Evolutionary conservation across 2,113 vertebrate genomes (phyloP), one percentile per base, ranked within the genome.

Genomic region (Isurus oxyrinchus): DNA sequence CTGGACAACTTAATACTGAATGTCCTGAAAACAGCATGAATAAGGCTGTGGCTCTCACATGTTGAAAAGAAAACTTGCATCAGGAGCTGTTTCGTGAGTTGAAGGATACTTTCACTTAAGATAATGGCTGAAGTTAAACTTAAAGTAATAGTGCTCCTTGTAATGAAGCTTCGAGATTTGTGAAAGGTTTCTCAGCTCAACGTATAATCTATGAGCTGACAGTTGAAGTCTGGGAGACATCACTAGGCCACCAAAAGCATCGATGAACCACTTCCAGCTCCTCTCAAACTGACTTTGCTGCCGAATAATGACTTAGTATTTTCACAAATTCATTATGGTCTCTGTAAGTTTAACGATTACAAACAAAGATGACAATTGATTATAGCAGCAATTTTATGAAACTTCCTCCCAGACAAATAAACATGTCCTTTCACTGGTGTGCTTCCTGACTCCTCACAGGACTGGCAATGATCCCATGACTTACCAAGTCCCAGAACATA

Each of bases 31-130:
- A 72, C 31, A 72, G 59, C 59, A 63, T 53, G 40, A 69, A 53
- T 19, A 8, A 55, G 8, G 55, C 53, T 95, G 40, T 72, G 11
- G 35, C 66, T 53, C 25, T 31, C 44, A 55, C 90, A 72, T 19
- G 10, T 35, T 95, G 27, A 76, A 72, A 95, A 72, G 69, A 25
- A 72, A 95, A 53, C n/a, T 35, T 53, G 44, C 21, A 53, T 72
- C 94, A 95, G 55, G 14, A 53, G 7, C 66, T 95, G 67, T 69
- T 95, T 55, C 13, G 31, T 69, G 63, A 72, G 55, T 35, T 72
- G 94, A 76, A 55, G 94, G 94, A 95, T 40, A 95, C 27, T 95
- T 95, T 55, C 94, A 95, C 93, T 94, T 94, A 94, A 21, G 21
- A 44, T 94, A 66, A 94, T 55, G 44, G 49, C 67, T 95, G 49